phyloP scores from a whole-genome alignment of 2,888 invertebrate species.

The Lochmaea crataegi region DNA sequence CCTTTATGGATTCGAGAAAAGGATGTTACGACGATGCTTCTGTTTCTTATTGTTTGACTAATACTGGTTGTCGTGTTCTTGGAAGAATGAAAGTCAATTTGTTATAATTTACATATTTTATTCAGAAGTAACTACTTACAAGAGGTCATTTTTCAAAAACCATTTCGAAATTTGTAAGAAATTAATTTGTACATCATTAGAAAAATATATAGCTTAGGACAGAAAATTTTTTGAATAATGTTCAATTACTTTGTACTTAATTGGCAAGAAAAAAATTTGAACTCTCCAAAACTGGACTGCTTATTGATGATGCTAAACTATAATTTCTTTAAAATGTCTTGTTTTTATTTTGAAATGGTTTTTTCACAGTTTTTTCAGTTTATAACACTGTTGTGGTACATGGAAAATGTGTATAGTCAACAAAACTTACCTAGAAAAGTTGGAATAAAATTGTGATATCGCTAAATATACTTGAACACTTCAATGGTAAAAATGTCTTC shows the following conservation, averaged over 20 bases:
- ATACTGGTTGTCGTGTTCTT: too few relatives aligned
- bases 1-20: too few relatives aligned
- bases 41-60: too few relatives aligned
- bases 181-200: not conserved
- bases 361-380: not conserved
- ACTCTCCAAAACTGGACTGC: too few relatives aligned
- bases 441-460: too few relatives aligned
- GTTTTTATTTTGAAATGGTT: constrained; percentile 11
- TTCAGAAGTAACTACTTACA: constrained; percentile 22
- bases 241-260: too few relatives aligned
- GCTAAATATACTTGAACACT: too few relatives aligned
- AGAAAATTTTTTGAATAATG: not conserved
- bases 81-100: not conserved
- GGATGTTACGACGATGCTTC: too few relatives aligned
- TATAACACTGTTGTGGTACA: not conserved
- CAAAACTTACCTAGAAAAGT: not conserved
- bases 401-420: not conserved
- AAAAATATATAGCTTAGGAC: not conserved
- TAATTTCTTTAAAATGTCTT: not conserved
- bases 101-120: constrained; percentile 1
- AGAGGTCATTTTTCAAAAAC: constrained; percentile 11
- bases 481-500: too few relatives aligned
- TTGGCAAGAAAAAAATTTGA: too few relatives aligned
- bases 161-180: not conserved
- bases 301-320: not conserved